phyloP scores from a whole-genome alignment of 1,140 invertebrate genomes.

The Saccostrea glomerata region DNA sequence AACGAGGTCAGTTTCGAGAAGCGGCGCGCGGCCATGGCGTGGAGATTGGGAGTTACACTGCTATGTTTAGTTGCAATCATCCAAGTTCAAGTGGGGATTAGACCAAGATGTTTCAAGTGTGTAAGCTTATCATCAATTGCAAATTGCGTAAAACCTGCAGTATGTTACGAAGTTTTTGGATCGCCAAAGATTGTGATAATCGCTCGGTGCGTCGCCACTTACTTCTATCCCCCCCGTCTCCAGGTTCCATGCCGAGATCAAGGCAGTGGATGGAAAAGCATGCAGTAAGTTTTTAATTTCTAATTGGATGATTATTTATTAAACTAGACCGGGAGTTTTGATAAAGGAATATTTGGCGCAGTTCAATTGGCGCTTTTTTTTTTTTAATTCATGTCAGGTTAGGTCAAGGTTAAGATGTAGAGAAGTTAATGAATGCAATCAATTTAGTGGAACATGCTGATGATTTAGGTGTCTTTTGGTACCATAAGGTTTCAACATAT shows the following conservation, averaged over 20 bases:
- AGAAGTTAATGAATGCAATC: background rate
- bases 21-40: background rate
- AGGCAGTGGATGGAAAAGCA: background rate
- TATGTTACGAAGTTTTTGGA: background rate
- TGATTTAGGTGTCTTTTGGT: slow-evolving; percentile 2
- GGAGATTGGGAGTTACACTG: background rate
- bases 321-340: background rate
- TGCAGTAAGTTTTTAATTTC: slow-evolving; percentile 7
- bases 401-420: background rate
- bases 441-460: background rate
- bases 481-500: slow-evolving; percentile 2
- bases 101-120: background rate
- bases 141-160: background rate
- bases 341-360: slow-evolving; percentile 18
- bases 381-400: background rate
- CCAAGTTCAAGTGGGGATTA: background rate
- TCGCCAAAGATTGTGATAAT: background rate
- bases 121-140: background rate
- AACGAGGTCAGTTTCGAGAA: background rate
- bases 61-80: background rate
- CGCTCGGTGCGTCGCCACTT: background rate
- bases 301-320: slow-evolving; percentile 18
- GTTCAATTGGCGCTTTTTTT: slow-evolving; percentile 21
- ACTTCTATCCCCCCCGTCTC: background rate
- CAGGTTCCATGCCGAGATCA: background rate